Evolutionary conservation across 2,797 vertebrate genomes (phyloP).

Genomic region (Corythornis leucogaster): DNA sequence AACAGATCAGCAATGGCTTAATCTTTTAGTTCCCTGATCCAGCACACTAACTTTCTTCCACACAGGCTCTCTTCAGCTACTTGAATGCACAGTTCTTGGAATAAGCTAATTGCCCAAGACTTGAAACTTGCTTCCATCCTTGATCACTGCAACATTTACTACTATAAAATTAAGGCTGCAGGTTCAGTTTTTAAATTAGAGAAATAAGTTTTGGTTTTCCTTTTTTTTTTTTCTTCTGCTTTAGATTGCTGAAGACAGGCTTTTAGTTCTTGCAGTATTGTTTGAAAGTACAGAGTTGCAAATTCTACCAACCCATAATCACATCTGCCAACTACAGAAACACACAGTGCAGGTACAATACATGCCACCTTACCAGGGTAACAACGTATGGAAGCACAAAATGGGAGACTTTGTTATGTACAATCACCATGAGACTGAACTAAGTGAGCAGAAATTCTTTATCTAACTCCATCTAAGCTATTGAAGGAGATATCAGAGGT

Average conservation of each 20-base stretch:
- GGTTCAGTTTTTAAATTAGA: neutral
- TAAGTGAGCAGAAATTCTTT: neutral
- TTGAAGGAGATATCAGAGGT: slow-evolving; percentile 19
- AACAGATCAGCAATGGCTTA: neutral
- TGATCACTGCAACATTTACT: neutral
- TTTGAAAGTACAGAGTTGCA: neutral
- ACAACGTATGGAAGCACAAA: neutral
- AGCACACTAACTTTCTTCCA: neutral
- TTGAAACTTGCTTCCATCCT: neutral
- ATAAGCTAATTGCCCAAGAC: neutral
- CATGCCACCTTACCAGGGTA: neutral
- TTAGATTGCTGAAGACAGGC: neutral
- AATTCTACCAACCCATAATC: neutral
- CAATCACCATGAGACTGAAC: neutral
- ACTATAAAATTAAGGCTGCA: neutral
- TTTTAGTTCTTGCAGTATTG: neutral
- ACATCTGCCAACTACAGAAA: neutral
- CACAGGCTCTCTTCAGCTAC: neutral
- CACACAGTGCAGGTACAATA: neutral
- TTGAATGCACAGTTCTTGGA: accelerated
- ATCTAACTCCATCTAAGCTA: neutral
- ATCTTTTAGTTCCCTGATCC: neutral
- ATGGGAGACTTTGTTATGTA: neutral
- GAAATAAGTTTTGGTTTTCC: neutral
- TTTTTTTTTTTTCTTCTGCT: neutral